Evolutionary conservation across 1,140 invertebrate species (phyloP), one percentile per base, ranked within the genome.

Genomic region (Drosophila sulfurigaster): DNA sequence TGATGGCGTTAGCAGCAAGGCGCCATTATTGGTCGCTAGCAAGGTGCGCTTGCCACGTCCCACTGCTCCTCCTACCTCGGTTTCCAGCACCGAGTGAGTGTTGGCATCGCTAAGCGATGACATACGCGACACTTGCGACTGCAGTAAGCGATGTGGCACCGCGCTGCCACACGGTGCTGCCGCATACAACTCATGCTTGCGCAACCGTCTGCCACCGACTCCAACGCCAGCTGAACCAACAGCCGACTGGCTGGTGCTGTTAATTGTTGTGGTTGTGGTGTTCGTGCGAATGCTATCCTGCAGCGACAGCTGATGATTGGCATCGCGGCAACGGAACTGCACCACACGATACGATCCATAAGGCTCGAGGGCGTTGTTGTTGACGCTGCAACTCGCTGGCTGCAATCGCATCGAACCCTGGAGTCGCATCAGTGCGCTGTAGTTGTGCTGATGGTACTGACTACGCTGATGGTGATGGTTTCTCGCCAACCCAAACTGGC

Each of bases 321-420:
- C 79, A 30, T 91, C 88, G 6, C 81, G 82, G 54, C 82, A 91
- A 8, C 88, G 88, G 28, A 91, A 91, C 54, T 91, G 88, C n/a
- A 87, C 88, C 67, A 91, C 83, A 0, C 86, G 86, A 68, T 90
- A 91, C 25, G 91, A 92, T 11, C 86, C 82, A 16, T 81, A 91
- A 11, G 85, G 86, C 38, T 92, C 89, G 32, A 91, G 65, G 10
- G 89, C 91, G 70, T 92, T 92, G 46, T 91, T 92, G 68, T 88
- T 90, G 32, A 91, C 76, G 64, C 82, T 87, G 52, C 80, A 85
- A 8, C 68, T 88, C 10, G 77, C 76, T 0, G 90, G 81, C 28
- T 87, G 81, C 5, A 90, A 57, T 0, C 90, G 68, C 80, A 91
- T 79, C 35, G 90, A 90, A 1, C 90, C 90, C 20, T 91, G 87